Percentiles rank a stretch among this genome's conserved stretches.
These are phyloP conservation scores for Drosophila sucinea DNA, from an alignment of 1,140 invertebrate genomes.

Conservation along the genomic window DNA sequence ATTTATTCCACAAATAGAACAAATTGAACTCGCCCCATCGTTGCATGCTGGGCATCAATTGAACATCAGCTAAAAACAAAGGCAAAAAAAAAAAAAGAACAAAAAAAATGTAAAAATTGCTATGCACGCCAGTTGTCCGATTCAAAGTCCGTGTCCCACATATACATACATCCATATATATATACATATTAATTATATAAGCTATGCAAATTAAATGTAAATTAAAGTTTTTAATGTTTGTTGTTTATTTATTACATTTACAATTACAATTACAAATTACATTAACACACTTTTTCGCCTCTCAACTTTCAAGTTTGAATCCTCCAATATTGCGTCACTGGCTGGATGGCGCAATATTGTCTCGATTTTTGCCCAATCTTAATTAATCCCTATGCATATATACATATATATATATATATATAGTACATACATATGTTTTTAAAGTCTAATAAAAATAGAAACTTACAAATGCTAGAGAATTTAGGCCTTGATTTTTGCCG, in stretches of 20 bases:
- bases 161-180: constrained; percentile 11
- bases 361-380: constrained; percentile 18
- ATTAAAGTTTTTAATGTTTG: constrained; percentile 13
- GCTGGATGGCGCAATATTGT: constrained; percentile 77
- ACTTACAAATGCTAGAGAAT: constrained; percentile 48
- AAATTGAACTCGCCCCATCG: constrained; percentile 23
- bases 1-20: constrained; percentile 57
- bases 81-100: constrained; percentile 24
- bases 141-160: constrained; percentile 3
- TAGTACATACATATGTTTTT: constrained; percentile 38
- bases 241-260: constrained; percentile 30
- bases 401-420: constrained; percentile 7
- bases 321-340: constrained; percentile 67
- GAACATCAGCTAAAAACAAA: constrained; percentile 22
- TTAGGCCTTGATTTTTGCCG: constrained; percentile 85
- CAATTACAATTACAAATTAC: constrained; percentile 16
- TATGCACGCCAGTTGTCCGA: constrained; percentile 9
- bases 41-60: constrained; percentile 61
- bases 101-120: constrained; percentile 15
- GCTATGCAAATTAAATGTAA: constrained; percentile 11
- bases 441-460: constrained; percentile 44
- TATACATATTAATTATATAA: not conserved
- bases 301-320: constrained; percentile 1
- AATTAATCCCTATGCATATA: constrained; percentile 62
- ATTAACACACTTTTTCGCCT: constrained; percentile 5